Evolutionary conservation across 2,888 invertebrate species (phyloP).

Genomic region (Pristionchus japonicus): DNA sequence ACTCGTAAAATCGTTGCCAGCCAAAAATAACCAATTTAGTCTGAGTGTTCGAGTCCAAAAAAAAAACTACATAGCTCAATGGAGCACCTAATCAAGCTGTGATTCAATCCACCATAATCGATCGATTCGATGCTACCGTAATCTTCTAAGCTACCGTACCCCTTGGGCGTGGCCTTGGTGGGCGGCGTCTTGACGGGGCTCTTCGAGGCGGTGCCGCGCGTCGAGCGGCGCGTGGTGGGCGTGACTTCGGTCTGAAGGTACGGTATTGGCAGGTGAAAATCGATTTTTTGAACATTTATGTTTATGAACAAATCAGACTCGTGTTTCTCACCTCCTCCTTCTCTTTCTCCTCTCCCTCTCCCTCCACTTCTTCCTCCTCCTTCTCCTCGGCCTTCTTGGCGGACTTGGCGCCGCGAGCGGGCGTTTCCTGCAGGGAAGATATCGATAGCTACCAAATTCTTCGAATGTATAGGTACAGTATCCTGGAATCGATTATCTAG

Average conservation of each 20-base stretch:
- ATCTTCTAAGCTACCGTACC: background rate
- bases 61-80: too few species aligned
- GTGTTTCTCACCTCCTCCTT: background rate
- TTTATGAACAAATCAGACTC: too few species aligned
- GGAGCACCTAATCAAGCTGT: too few species aligned
- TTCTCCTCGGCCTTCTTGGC: slow-evolving; percentile 13
- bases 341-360: too few species aligned
- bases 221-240: background rate
- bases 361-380: slow-evolving; percentile 1
- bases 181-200: background rate
- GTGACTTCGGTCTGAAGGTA: background rate
- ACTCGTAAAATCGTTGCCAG: background rate
- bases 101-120: too few species aligned
- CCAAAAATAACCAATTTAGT: background rate
- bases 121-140: too few species aligned
- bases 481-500: background rate
- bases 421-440: background rate
- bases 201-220: background rate
- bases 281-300: too few species aligned
- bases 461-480: too few species aligned
- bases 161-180: background rate
- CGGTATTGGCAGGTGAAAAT: background rate
- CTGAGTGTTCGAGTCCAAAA: too few species aligned
- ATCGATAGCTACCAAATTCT: too few species aligned
- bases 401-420: background rate